These are phyloP conservation scores for Oscheius sp. DNA, from an alignment of 2,888 invertebrate species.

Conservation along the genomic window DNA sequence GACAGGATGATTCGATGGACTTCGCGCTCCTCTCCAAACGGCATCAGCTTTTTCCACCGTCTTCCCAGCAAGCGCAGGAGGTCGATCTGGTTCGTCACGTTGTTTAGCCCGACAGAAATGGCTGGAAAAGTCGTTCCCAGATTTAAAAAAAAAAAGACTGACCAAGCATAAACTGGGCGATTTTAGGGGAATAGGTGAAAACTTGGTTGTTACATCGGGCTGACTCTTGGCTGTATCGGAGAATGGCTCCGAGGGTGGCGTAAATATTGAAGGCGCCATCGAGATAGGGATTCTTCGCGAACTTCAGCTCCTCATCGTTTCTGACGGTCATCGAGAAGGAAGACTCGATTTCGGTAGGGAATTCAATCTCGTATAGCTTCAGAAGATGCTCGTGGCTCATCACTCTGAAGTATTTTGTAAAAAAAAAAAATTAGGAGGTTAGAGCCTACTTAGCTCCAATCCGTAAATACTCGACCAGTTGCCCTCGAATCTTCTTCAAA, in stretches of 20 bases:
- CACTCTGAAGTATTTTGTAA: background rate
- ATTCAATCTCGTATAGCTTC: slow-evolving; percentile 14
- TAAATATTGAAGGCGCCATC: slow-evolving; percentile 14
- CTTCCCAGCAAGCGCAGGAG: slow-evolving; percentile 26
- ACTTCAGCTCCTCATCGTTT: background rate
- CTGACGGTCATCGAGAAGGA: background rate
- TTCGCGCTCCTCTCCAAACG: background rate
- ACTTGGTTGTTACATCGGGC: slow-evolving; percentile 5
- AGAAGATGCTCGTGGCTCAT: background rate
- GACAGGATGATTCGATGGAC: slow-evolving; percentile 10
- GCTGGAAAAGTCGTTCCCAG: slow-evolving; percentile 14
- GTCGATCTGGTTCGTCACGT: slow-evolving; percentile 21
- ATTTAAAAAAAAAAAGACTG: background rate
- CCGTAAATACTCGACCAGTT: slow-evolving; percentile 4
- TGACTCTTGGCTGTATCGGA: background rate
- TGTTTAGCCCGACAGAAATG: slow-evolving; percentile 26
- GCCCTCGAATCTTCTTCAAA: background rate
- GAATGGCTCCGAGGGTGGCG: background rate
- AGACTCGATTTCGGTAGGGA: background rate
- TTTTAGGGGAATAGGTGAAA: slow-evolving; percentile 5
- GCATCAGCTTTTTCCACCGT: slow-evolving; percentile 26
- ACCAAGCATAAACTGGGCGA: slow-evolving; percentile 22
- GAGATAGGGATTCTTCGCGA: slow-evolving; percentile 1
- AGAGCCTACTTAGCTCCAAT: slow-evolving; percentile 1
- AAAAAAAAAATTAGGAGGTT: background rate